Evolutionary conservation across 2,113 vertebrate species (phyloP).

Genomic region (Gnathonemus echidnorhynchus): DNA sequence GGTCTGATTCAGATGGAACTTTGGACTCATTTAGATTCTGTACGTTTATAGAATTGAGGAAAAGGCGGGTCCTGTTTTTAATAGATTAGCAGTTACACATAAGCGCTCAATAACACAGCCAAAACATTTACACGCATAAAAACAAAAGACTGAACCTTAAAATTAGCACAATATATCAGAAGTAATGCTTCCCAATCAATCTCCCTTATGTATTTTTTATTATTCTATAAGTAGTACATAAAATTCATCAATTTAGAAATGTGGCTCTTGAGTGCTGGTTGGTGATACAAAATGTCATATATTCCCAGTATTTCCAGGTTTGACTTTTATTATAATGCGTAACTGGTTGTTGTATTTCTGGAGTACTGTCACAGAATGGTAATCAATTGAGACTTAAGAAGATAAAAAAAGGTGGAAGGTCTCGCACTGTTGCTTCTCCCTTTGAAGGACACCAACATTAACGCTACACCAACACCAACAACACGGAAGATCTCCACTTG

Average conservation of each 20-base stretch:
- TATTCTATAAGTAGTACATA: not conserved
- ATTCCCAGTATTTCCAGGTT: not conserved
- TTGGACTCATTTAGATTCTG: not conserved
- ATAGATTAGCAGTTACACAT: not conserved
- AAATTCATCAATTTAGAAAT: not conserved
- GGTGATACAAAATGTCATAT: not conserved
- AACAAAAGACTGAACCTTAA: not conserved
- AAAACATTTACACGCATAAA: not conserved
- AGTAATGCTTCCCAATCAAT: not conserved
- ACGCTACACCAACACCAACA: slow-evolving; percentile 46
- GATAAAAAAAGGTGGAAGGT: not conserved
- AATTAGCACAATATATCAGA: not conserved
- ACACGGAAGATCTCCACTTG: slow-evolving; percentile 51
- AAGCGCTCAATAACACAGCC: not conserved
- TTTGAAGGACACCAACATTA: slow-evolving; percentile 46
- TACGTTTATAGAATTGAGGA: not conserved
- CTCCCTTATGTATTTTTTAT: slow-evolving; percentile 6
- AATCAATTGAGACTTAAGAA: not conserved
- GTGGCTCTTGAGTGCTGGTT: slow-evolving; percentile 5
- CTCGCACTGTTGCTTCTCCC: slow-evolving; percentile 53
- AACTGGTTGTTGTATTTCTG: not conserved
- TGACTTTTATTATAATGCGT: not conserved
- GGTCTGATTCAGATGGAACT: not conserved
- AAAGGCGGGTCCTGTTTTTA: slow-evolving; percentile 9
- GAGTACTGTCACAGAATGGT: not conserved